Evolutionary conservation across 2,888 invertebrate genomes (phyloP).

Genomic region (Hirtodrosophila trivittata): DNA sequence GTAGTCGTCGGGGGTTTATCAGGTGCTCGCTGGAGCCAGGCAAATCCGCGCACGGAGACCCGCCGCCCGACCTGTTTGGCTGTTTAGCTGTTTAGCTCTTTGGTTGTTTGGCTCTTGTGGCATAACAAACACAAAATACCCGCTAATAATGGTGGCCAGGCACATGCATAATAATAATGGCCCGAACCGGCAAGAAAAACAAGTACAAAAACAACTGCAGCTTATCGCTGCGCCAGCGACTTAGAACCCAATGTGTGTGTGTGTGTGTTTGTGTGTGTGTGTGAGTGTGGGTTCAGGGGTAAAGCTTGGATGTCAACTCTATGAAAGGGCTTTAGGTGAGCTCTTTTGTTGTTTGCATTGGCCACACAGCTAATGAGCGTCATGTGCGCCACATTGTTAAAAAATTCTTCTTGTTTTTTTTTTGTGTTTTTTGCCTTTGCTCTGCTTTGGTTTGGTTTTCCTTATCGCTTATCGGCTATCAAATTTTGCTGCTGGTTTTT

Average conservation of each 20-base stretch:
- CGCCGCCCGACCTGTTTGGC: too few species aligned
- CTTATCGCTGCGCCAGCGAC: conserved; percentile 38
- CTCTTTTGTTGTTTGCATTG: conserved; percentile 7
- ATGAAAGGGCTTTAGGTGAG: background rate
- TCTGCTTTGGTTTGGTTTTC: background rate
- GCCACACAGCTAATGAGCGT: conserved; percentile 34
- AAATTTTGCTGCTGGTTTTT: conserved; percentile 4
- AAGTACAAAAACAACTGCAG: conserved; percentile 32
- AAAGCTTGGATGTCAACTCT: too few species aligned
- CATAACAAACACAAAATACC: conserved; percentile 11
- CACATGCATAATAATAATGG: conserved; percentile 36
- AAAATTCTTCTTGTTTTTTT: conserved; percentile 11
- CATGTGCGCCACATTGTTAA: conserved; percentile 38
- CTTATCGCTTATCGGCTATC: conserved; percentile 40
- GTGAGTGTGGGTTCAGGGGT: background rate
- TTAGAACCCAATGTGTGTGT: conserved; percentile 5
- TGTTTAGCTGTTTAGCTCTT: too few species aligned
- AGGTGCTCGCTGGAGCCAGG: conserved; percentile 1
- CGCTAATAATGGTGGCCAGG: conserved; percentile 23
- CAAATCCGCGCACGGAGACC: conserved; percentile 1
- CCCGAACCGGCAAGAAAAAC: conserved; percentile 19
- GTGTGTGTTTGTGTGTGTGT: background rate
- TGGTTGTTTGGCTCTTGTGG: background rate
- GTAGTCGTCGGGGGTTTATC: conserved; percentile 18
- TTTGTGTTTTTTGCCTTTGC: conserved; percentile 32